Percentiles rank a stretch among this genome's conserved stretches.
Evolutionary conservation across 2,888 invertebrate genomes (phyloP).

Genomic region (Pollenia griseotomentosa): DNA sequence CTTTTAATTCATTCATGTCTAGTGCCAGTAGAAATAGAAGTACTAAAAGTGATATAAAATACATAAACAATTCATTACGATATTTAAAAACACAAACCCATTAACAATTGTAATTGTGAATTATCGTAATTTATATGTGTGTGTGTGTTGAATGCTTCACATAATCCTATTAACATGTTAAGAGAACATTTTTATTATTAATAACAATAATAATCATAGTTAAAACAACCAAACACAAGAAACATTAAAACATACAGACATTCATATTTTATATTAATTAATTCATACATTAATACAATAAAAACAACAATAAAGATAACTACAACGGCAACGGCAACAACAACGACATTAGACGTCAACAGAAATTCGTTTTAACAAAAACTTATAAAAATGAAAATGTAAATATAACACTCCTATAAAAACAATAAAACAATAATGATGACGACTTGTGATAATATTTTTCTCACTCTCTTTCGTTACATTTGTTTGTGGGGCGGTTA

Average conservation of each 20-base stretch:
- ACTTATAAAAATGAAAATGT: background rate
- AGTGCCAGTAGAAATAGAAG: slow-evolving; percentile 31
- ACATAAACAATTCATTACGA: slow-evolving; percentile 67
- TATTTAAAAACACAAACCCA: slow-evolving; percentile 26
- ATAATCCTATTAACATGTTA: slow-evolving; percentile 72
- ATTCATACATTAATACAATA: slow-evolving; percentile 6
- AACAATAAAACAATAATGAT: slow-evolving; percentile 64
- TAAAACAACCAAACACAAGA: slow-evolving; percentile 11
- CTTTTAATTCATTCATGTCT: slow-evolving; percentile 56
- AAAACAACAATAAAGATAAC: slow-evolving; percentile 7
- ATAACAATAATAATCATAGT: slow-evolving; percentile 57
- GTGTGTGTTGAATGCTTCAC: slow-evolving; percentile 35
- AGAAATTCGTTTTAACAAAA: background rate
- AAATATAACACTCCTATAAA: slow-evolving; percentile 45
- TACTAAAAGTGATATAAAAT: slow-evolving; percentile 43
- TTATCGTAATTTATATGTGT: background rate
- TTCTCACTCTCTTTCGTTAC: background rate
- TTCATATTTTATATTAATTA: background rate
- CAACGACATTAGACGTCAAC: slow-evolving; percentile 22
- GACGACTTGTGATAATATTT: slow-evolving; percentile 50
- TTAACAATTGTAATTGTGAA: slow-evolving; percentile 14
- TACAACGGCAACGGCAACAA: background rate
- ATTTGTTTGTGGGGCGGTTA: background rate
- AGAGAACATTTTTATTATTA: slow-evolving; percentile 70
- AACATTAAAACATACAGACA: background rate